A percentile compares a stretch with the other conserved stretches of the same genome.
These are phyloP conservation scores for Acronicta leporina DNA, from an alignment of 2,888 invertebrate genomes.

Conservation along the genomic window DNA sequence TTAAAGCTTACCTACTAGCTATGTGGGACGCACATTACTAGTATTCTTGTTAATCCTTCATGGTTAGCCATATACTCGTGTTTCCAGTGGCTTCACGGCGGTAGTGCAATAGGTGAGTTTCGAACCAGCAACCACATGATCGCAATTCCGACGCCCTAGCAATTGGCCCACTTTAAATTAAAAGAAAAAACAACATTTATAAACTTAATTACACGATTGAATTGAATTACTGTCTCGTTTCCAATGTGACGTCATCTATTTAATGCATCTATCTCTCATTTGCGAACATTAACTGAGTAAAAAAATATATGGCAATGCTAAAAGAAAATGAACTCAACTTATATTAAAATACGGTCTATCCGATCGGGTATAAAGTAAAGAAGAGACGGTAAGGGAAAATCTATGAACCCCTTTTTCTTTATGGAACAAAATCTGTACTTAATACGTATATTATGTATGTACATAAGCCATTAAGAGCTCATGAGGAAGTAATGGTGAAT, in stretches of 20 bases:
- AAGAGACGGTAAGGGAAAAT: constrained; percentile 30
- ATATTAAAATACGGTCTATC: constrained; percentile 20
- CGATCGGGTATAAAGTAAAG: constrained; percentile 20
- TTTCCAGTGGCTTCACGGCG: too few relatives aligned
- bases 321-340: constrained; percentile 18
- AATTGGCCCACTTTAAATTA: too few relatives aligned
- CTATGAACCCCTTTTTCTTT: constrained; percentile 51
- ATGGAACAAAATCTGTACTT: constrained; percentile 34
- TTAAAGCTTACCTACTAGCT: too few relatives aligned
- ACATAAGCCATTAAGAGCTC: constrained; percentile 41
- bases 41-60: too few relatives aligned
- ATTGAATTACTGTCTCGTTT: constrained; percentile 39
- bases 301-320: constrained; percentile 32
- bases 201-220: constrained; percentile 26
- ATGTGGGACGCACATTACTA: too few relatives aligned
- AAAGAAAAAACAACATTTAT: constrained; percentile 23
- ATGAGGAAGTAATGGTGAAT: constrained; percentile 50
- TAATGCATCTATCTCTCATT: constrained; percentile 55
- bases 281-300: constrained; percentile 49
- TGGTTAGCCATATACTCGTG: too few relatives aligned
- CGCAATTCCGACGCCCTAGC: too few relatives aligned
- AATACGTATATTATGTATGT: constrained; percentile 31
- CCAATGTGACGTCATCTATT: constrained; percentile 47
- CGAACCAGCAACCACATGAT: too few relatives aligned
- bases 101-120: too few relatives aligned